Evolutionary conservation across 2,113 vertebrate genomes (phyloP), one percentile per base, ranked within the genome.

Genomic region (Morone saxatilis): DNA sequence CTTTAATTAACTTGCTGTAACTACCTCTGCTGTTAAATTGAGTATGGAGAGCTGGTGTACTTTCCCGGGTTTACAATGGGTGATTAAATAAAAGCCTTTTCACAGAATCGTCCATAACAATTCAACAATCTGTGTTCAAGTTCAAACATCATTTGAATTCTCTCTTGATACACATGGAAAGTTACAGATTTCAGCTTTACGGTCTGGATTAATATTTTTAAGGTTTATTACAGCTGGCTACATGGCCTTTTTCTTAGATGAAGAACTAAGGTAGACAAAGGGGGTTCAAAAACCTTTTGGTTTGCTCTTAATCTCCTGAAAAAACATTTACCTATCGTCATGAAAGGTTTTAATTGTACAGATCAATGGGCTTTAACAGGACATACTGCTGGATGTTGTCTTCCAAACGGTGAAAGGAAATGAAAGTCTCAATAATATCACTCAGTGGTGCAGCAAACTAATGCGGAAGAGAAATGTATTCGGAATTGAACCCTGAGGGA

Each of bases 1-100:
- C 48, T 88, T 85, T 72, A 83, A 89, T 89, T 87, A 83, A 85
- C 43, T 78, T 60, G 50, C 20, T 13, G 25, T 38, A 81, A 31
- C 31, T 5, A 19, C 59, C 73, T 77, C 56, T 59, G 40, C 41
- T 43, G 45, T 59, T 69, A 71, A 71, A 76, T 59, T 54, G 60
- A 71, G 25, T 41, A 17, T 67, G 36, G 7, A 80, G 62, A 45
- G 48, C 50, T 57, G 43, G 53, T 20, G 75, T 22, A 17, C 61
- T 82, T 59, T 45, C 45, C 36, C 50, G 57, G 40, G 76, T 76
- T 76, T 48, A 67, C 47, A 45, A 11, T 12, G 43, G 45, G 40
- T 66, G 62, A 82, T 67, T 51, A 65, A 83, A 83, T 73, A 70
- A 62, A 86, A 72, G 53, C 19, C 61, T n/a, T 31, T 66, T 5